A percentile compares a stretch with the other conserved stretches of the same genome.
These are phyloP conservation scores for Mus caroli DNA, from an alignment of 2,797 vertebrate genomes.

Conservation along the genomic window DNA sequence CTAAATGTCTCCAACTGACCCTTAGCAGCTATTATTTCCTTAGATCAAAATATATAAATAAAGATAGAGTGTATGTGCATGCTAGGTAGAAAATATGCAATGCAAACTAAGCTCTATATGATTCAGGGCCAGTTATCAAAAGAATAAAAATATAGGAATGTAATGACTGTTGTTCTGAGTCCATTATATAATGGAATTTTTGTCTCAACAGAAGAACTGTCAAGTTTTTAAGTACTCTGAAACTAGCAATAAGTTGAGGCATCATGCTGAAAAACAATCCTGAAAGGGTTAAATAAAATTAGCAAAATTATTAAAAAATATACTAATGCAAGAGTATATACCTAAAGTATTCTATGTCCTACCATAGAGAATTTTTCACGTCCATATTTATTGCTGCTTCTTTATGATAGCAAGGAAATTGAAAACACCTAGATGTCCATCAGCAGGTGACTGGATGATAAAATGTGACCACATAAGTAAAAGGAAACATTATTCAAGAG, in stretches of 20 bases:
- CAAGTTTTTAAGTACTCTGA: background rate
- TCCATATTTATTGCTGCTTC: background rate
- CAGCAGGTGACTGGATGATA: background rate
- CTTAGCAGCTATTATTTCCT: background rate
- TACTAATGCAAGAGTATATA: background rate
- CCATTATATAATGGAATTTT: background rate
- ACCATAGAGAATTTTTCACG: background rate
- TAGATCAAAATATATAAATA: background rate
- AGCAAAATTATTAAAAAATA: background rate
- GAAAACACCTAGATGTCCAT: background rate
- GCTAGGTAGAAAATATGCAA: background rate
- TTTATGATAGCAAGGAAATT: background rate
- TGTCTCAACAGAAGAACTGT: background rate
- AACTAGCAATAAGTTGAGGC: background rate
- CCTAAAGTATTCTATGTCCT: background rate
- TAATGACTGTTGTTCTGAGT: background rate
- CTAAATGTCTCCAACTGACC: background rate
- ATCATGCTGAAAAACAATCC: background rate
- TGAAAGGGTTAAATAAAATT: background rate
- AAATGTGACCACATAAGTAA: background rate
- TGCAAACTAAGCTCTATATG: background rate
- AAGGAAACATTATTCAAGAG: background rate
- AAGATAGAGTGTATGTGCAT: background rate
- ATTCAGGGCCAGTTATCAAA: background rate
- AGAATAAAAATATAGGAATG: background rate